These are phyloP conservation scores for Eriocheir sinensis DNA, from an alignment of 1,140 invertebrate species.

Conservation along the genomic window DNA sequence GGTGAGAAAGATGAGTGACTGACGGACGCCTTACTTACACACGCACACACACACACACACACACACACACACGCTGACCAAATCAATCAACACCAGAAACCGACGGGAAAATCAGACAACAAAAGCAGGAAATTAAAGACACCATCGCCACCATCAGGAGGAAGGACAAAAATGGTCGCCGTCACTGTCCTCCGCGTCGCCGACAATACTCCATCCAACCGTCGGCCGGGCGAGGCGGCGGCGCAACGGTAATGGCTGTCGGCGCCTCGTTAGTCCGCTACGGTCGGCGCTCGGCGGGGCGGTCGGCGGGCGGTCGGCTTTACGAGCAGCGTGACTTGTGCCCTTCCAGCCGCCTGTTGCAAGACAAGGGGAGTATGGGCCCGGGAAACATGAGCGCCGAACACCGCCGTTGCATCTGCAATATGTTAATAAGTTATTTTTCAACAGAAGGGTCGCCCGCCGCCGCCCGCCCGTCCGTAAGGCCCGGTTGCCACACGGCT, in stretches of 20 bases:
- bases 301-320: background rate
- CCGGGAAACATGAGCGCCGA: conserved; percentile 61
- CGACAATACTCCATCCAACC: conserved; percentile 10
- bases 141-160: background rate
- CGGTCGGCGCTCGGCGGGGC: background rate
- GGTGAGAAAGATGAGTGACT: background rate
- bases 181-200: background rate
- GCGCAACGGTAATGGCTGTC: background rate
- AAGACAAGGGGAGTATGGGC: conserved; percentile 50
- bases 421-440: conserved; percentile 77
- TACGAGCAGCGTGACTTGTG: background rate
- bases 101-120: background rate
- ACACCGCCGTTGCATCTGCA: conserved; percentile 74
- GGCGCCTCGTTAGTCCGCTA: background rate
- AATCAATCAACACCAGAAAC: conserved; percentile 14
- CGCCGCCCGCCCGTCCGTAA: too few species aligned
- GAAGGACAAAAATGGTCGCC: background rate
- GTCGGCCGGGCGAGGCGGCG: background rate
- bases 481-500: background rate
- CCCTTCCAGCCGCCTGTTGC: conserved; percentile 31
- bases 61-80: conserved; percentile 2
- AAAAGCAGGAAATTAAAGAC: conserved; percentile 55
- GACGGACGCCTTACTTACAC: background rate
- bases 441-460: conserved; percentile 41
- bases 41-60: background rate